Base-by-base conservation (phyloP, 2,797 vertebrate species). In the Sebastolobus alascanus region DNA sequence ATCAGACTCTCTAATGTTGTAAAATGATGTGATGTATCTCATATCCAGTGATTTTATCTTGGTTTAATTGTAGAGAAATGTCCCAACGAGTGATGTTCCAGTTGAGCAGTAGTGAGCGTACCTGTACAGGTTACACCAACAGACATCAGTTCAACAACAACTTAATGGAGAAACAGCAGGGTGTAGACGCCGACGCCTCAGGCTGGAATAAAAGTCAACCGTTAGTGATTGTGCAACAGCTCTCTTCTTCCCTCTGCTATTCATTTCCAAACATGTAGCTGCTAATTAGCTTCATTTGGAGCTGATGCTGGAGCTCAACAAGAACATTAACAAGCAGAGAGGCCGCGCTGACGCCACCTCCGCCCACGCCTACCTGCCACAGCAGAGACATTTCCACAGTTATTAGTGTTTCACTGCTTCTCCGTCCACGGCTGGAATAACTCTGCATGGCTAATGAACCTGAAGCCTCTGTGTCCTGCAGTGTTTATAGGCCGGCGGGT, bases 391-490 rank as follows among this genome's bases (percentile, higher is more conserved):
- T 84, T 60, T 77, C 65, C 83, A 71, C 75, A 68, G 75, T 80
- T 89, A 78, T 92, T 92, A 84, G 81, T 87, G 90, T 92, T 93
- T 89, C 87, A 79, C 86, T 85, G 86, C 69, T 3, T 71, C 71
- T 68, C 80, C 74, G 73, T 84, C 75, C 80, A 20, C 70, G 29
- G 73, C 77, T 84, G 79, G 93, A 93, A 92, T 90, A 92, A 31
- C 90, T 94, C 88, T 90, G 83, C 93, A 90, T 91, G 87, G 73
- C 59, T 93, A 90, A 95, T 84, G 82, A 94, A 67, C 74, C 85
- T 33, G 75, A 64, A 64, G 77, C 66, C 84, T 83, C 0, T 9
- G 80, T 58, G 65, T 77, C 83, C 82, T 79, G 73, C 73, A 67
- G 90, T 80, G 81, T 90, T 93, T 87, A 88, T 74, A 80, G 79